Percentiles rank a stretch among this genome's conserved stretches.
These are phyloP conservation scores for Thunnus maccoyii DNA, from an alignment of 2,113 vertebrate genomes.

Conservation along the genomic window DNA sequence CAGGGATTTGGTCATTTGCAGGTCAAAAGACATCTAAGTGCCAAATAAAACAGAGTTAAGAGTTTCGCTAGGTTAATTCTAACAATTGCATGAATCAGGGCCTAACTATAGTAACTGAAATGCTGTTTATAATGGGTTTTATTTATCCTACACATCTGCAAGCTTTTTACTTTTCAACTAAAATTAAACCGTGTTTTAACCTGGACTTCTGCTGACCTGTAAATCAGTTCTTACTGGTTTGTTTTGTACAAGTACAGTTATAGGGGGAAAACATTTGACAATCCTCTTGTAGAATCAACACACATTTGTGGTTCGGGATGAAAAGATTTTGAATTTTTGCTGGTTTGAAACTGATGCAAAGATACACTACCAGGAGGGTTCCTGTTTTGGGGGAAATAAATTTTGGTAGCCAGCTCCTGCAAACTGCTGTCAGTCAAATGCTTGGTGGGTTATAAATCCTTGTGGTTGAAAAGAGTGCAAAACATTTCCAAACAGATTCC, in stretches of 20 bases:
- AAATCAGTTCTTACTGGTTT: neutral
- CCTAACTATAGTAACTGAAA: too few relatives aligned
- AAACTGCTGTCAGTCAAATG: constrained; percentile 32
- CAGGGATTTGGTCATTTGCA: neutral
- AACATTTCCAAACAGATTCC: neutral
- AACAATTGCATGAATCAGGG: too few relatives aligned
- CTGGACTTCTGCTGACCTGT: neutral
- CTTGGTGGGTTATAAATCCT: constrained; percentile 17
- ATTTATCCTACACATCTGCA: too few relatives aligned
- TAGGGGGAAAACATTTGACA: neutral
- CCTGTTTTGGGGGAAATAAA: constrained; percentile 1
- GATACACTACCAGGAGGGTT: neutral
- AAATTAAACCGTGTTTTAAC: too few relatives aligned
- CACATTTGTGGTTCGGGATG: neutral
- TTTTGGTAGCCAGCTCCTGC: neutral
- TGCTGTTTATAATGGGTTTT: neutral
- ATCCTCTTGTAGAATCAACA: neutral
- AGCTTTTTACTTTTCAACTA: too few relatives aligned
- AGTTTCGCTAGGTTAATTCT: neutral
- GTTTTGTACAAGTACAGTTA: too few relatives aligned
- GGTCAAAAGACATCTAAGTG: neutral
- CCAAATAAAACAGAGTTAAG: neutral
- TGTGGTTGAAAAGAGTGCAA: constrained; percentile 2
- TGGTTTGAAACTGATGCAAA: neutral
- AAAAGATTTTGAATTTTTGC: neutral